phyloP scores from a whole-genome alignment of 2,888 invertebrate species.

The Drosophila pullipes region DNA sequence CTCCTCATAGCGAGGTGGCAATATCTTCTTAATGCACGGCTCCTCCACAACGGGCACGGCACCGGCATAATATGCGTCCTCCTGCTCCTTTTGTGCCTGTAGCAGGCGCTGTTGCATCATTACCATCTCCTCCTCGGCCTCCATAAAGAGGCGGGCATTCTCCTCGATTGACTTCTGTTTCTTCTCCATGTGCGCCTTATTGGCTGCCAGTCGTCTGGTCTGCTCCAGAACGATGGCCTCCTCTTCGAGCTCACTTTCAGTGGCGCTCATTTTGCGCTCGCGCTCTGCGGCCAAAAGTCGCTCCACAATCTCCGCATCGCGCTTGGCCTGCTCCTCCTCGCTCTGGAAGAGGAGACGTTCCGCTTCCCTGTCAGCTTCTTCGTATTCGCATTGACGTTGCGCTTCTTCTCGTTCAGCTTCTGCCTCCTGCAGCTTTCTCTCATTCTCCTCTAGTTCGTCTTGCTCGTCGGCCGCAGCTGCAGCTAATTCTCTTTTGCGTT shows the following conservation, averaged over 20 bases:
- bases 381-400: conserved; percentile 46
- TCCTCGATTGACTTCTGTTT: conserved; percentile 80
- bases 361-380: conserved; percentile 52
- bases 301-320: conserved; percentile 68
- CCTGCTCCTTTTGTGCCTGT: conserved; percentile 55
- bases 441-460: conserved; percentile 55
- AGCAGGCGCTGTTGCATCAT: conserved; percentile 74
- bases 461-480: conserved; percentile 37
- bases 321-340: conserved; percentile 55
- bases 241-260: conserved; percentile 70
- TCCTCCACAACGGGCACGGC: conserved; percentile 73
- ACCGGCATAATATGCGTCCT: conserved; percentile 66
- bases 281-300: conserved; percentile 69
- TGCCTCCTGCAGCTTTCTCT: conserved; percentile 44
- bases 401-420: conserved; percentile 41
- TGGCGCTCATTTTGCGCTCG: conserved; percentile 63
- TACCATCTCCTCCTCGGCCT: conserved; percentile 84
- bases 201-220: conserved; percentile 47
- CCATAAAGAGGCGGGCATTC: conserved; percentile 80
- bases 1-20: conserved; percentile 60
- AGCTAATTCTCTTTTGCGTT: conserved; percentile 38
- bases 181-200: conserved; percentile 58
- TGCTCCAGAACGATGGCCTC: conserved; percentile 57
- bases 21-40: conserved; percentile 66
- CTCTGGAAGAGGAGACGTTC: conserved; percentile 52